Conservation (phyloP, 2,888 invertebrate genomes). For the Eucriotettix oculatus region DNA sequence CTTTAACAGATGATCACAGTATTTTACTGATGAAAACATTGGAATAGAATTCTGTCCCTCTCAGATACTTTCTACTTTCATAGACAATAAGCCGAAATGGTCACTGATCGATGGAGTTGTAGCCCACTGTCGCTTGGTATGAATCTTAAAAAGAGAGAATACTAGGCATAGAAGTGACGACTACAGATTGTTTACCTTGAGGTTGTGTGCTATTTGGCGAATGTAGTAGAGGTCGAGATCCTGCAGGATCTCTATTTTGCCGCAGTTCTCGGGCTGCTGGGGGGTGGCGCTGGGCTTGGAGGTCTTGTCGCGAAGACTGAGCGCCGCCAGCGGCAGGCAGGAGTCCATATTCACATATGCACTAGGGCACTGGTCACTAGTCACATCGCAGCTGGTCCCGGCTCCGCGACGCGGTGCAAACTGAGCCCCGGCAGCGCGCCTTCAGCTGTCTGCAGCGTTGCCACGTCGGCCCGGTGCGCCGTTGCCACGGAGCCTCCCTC, state of each 20-base stretch:
- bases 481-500: not conserved
- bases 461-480: not conserved
- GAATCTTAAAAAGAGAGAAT: too few species aligned
- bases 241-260: conserved; percentile 31
- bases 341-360: conserved; percentile 25
- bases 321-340: conserved; percentile 30
- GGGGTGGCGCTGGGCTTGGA: conserved; percentile 5
- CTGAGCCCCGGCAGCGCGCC: not conserved
- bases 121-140: too few species aligned
- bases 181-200: conserved; percentile 25
- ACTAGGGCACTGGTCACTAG: not conserved
- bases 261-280: conserved; percentile 13
- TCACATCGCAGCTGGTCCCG: not conserved
- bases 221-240: conserved; percentile 37
- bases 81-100: too few species aligned
- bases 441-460: not conserved
- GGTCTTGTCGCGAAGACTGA: conserved; percentile 24
- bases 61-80: too few species aligned
- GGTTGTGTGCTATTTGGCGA: conserved; percentile 34
- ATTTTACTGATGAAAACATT: too few species aligned
- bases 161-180: too few species aligned
- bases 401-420: not conserved
- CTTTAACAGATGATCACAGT: too few species aligned
- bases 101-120: too few species aligned
- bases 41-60: too few species aligned